Conservation (phyloP, 2,888 invertebrate genomes). For the Schrankia costaestrigalis region DNA sequence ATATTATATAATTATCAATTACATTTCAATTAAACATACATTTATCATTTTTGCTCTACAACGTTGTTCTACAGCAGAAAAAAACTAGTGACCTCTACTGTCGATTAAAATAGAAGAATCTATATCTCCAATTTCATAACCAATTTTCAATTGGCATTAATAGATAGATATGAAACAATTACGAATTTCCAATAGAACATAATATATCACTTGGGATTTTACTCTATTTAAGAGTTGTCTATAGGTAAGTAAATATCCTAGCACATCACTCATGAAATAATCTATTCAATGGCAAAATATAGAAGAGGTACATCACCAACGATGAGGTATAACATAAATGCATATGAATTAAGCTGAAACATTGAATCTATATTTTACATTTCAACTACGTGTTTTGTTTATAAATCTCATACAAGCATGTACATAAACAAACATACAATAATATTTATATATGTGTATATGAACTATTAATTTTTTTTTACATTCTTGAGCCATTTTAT, state of each 20-base stretch:
- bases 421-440: constrained; percentile 35
- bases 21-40: constrained; percentile 69
- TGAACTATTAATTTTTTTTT: constrained; percentile 27
- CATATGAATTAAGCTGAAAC: constrained; percentile 36
- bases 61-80: constrained; percentile 66
- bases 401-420: constrained; percentile 39
- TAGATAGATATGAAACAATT: constrained; percentile 27
- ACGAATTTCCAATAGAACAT: constrained; percentile 19
- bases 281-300: constrained; percentile 22
- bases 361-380: constrained; percentile 33
- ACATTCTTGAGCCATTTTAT: constrained; percentile 38
- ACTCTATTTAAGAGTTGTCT: constrained; percentile 13
- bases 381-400: constrained; percentile 30
- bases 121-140: constrained; percentile 15
- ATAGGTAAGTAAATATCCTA: constrained; percentile 19
- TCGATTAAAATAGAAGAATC: constrained; percentile 38
- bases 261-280: constrained; percentile 19
- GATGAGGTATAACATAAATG: constrained; percentile 38
- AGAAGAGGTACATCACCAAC: constrained; percentile 23
- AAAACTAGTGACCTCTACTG: constrained; percentile 48
- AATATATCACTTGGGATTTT: constrained; percentile 22
- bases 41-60: constrained; percentile 64
- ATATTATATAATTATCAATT: constrained; percentile 68
- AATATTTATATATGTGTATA: constrained; percentile 12
- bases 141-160: constrained; percentile 34